Conservation (phyloP, 1,140 invertebrate genomes). For the Drosophila quadrilineata region DNA sequence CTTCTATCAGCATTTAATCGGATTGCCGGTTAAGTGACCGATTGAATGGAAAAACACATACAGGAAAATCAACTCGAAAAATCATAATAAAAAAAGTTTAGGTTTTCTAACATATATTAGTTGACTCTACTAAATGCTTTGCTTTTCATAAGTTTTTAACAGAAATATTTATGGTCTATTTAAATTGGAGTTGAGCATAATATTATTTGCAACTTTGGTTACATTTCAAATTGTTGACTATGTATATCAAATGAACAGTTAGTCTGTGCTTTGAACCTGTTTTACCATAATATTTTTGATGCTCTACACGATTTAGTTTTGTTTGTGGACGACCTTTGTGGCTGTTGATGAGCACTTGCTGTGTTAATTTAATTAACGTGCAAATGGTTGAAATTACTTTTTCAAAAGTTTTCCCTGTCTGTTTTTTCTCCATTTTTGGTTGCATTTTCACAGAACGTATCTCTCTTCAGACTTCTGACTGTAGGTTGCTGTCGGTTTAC, state of each 20-base stretch:
- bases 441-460: no score
- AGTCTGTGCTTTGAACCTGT: no score
- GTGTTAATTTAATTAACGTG: slow-evolving; percentile 73
- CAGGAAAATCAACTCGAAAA: no score
- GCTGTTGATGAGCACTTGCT: slow-evolving; percentile 40
- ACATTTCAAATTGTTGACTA: neutral
- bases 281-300: no score
- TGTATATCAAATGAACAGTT: no score
- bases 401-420: slow-evolving; percentile 37
- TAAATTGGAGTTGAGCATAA: no score
- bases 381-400: slow-evolving; percentile 64
- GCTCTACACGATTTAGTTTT: slow-evolving; percentile 20
- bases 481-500: slow-evolving; percentile 13
- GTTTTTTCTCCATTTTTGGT: slow-evolving; percentile 31
- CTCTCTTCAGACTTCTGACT: no score
- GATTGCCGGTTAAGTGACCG: slow-evolving; percentile 31
- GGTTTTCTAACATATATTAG: no score
- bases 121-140: no score
- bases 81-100: neutral
- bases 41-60: slow-evolving; percentile 36
- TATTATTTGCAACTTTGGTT: neutral
- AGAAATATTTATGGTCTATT: no score
- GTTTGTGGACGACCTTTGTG: slow-evolving; percentile 14
- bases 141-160: no score
- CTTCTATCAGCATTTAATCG: slow-evolving; percentile 55